Base-by-base conservation (phyloP, 2,888 invertebrate species). In the Margaritifera margaritifera region DNA sequence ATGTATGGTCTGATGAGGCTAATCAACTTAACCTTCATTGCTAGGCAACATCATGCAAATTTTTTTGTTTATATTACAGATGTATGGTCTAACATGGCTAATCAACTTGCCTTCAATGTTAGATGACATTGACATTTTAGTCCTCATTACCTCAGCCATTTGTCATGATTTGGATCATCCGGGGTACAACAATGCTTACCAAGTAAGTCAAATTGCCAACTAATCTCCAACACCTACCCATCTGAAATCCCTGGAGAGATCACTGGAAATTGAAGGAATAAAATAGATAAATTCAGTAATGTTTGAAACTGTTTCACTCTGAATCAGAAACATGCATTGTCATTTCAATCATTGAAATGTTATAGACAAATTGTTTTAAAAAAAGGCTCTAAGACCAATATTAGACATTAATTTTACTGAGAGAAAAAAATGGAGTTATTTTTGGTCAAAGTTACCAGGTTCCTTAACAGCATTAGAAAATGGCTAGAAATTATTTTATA, bases 31-130 rank as follows among this genome's bases (percentile, higher is more conserved):
- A 68, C 53, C 11, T 55, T 54, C 55, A 20, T 64, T n/a, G 42
- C 8, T 22, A 22, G 6, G 20, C n/a, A 51, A 50, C 55, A 6
- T 53, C 19, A 50, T 22, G 18, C 20, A 59, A n/a, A 15, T 52
- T 66, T 27, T 42, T 51, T 18, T 66, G 20, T 58, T 61, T 20
- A 61, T 25, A 4, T 84, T 83, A n/a, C 90, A 95, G 95, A 94
- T 95, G 94, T 95, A 95, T 90, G 94, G 94, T 66, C 93, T 95
- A 85, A 93, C 93, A 57, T 94, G 94, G 92, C 93, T 93, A 76
- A 93, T 94, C 71, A 93, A 94, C 88, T 91, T 95, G 68, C 91
- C 93, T 56, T 92, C 92, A 72, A 92, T 93, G 84, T 92, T 95
- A 72, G 94, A 94, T 68, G 93, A 94, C 80, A 91, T 95, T 80